These are phyloP conservation scores for Aromia moschata DNA, from an alignment of 2,888 invertebrate genomes.

Conservation along the genomic window DNA sequence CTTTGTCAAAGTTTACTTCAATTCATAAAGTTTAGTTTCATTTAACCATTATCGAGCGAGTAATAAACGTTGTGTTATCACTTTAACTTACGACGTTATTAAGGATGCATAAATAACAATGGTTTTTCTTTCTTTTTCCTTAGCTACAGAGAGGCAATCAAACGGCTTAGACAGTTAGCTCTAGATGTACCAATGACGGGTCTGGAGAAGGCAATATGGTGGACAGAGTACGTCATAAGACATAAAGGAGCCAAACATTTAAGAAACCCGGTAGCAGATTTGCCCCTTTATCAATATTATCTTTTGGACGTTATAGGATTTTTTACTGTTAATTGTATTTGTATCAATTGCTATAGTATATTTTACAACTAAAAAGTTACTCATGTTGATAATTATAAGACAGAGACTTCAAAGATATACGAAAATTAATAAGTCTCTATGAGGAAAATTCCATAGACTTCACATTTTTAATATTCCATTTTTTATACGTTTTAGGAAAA, in stretches of 20 bases:
- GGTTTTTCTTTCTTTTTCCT: slow-evolving; percentile 20
- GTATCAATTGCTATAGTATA: too few relatives aligned
- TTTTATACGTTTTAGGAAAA: too few relatives aligned
- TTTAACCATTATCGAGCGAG: too few relatives aligned
- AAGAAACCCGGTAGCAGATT: slow-evolving; percentile 35
- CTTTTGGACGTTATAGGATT: slow-evolving; percentile 46
- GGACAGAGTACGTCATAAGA: slow-evolving; percentile 51
- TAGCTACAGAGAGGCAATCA: slow-evolving; percentile 44
- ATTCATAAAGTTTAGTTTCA: too few relatives aligned
- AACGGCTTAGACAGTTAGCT: slow-evolving; percentile 31
- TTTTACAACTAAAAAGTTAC: background rate
- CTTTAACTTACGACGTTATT: too few relatives aligned
- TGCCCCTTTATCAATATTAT: slow-evolving; percentile 45
- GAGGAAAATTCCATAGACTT: too few relatives aligned
- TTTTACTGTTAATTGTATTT: slow-evolving; percentile 2
- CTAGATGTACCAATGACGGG: slow-evolving; percentile 46
- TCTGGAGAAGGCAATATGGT: slow-evolving; percentile 51
- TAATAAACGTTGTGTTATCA: too few relatives aligned
- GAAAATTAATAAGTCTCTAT: too few relatives aligned
- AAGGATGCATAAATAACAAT: background rate
- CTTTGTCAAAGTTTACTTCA: too few relatives aligned
- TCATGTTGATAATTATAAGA: too few relatives aligned
- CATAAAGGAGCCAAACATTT: slow-evolving; percentile 48
- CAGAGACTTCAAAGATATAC: too few relatives aligned
- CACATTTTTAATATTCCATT: too few relatives aligned